A percentile compares a stretch with the other conserved stretches of the same genome.
Conservation (phyloP, 2,113 vertebrate genomes). For the Procapra przewalskii region DNA sequence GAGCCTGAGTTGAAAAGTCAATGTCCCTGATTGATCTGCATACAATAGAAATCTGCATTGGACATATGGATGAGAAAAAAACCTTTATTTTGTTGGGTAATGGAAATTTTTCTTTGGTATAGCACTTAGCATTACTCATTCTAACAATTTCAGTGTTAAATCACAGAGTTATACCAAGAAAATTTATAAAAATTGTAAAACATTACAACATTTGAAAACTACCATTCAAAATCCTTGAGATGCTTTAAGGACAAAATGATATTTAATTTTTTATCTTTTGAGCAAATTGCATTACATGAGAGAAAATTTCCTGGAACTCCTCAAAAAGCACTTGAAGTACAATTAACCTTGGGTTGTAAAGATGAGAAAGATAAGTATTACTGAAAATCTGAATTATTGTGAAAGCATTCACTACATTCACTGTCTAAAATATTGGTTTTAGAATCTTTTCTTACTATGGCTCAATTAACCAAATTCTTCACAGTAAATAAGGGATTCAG, state of each 20-base stretch:
- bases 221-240: conserved; percentile 9
- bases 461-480: not conserved
- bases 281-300: not conserved
- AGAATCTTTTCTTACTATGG: not conserved
- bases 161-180: not conserved
- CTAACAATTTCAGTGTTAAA: conserved; percentile 17
- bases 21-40: not conserved
- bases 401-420: not conserved
- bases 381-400: not conserved
- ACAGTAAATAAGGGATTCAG: not conserved
- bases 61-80: not conserved
- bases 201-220: not conserved
- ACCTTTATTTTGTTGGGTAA: not conserved
- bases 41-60: not conserved
- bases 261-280: not conserved
- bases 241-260: not conserved
- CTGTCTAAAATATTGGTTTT: not conserved
- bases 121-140: not conserved
- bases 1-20: not conserved
- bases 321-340: not conserved
- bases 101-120: not conserved
- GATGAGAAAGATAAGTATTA: not conserved
- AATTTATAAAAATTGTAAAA: not conserved
- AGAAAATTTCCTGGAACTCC: not conserved
- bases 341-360: not conserved